Evolutionary conservation across 1,140 invertebrate species (phyloP).

Genomic region (Schlechtendalia chinensis): DNA sequence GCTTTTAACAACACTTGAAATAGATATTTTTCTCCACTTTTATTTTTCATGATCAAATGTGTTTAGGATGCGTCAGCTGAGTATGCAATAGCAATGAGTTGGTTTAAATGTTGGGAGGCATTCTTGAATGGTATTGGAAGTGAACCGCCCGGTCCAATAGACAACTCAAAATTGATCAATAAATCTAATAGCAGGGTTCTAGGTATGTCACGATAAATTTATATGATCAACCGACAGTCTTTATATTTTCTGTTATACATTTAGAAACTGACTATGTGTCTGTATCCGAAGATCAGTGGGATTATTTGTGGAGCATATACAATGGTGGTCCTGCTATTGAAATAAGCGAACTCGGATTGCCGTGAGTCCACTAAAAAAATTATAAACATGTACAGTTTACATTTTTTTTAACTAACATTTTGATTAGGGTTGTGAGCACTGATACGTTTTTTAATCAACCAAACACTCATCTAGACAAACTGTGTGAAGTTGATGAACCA

Average conservation of each 20-base stretch:
- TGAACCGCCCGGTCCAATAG: slow-evolving; percentile 81
- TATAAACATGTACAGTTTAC: background rate
- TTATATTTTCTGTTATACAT: background rate
- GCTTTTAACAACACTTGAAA: too few relatives aligned
- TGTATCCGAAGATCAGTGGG: slow-evolving; percentile 34
- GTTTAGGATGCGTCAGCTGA: slow-evolving; percentile 62
- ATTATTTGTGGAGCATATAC: slow-evolving; percentile 39
- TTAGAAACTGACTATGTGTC: slow-evolving; percentile 22
- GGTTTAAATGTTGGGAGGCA: slow-evolving; percentile 87
- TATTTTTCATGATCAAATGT: too few relatives aligned
- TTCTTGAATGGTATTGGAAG: slow-evolving; percentile 75
- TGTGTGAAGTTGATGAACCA: background rate
- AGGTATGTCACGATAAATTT: slow-evolving; percentile 4
- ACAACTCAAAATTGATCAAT: slow-evolving; percentile 70
- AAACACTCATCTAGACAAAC: background rate
- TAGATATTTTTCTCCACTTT: too few relatives aligned
- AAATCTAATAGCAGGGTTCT: background rate
- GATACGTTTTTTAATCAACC: background rate
- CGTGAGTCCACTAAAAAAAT: slow-evolving; percentile 1
- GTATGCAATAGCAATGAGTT: slow-evolving; percentile 82
- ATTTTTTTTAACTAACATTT: background rate
- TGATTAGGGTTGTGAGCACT: background rate
- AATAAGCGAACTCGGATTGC: background rate
- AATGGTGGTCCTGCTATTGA: slow-evolving; percentile 33
- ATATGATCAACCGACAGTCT: too few relatives aligned